phyloP scores from a whole-genome alignment of 2,888 invertebrate genomes.

The Tubulanus polymorphus region DNA sequence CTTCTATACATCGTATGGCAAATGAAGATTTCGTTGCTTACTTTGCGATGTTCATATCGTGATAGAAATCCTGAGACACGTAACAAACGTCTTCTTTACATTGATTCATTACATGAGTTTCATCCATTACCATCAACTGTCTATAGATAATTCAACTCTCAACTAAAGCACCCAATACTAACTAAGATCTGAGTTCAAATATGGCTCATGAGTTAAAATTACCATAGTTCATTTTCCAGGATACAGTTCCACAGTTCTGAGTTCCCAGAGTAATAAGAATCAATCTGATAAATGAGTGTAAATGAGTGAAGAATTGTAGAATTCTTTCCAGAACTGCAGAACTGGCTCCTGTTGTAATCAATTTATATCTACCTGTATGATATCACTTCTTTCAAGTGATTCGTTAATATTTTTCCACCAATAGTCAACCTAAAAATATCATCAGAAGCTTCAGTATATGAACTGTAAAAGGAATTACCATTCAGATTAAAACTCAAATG shows the following conservation, averaged over 20 bases:
- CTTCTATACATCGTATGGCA: background rate
- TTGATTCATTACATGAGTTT: conserved; percentile 97
- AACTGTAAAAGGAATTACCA: background rate
- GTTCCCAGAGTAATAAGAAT: too few relatives aligned
- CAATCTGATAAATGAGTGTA: too few relatives aligned
- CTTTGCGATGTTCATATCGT: conserved; percentile 59
- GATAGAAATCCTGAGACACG: conserved; percentile 78
- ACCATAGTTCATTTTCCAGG: too few relatives aligned
- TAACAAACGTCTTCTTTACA: conserved; percentile 96
- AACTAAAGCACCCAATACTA: too few relatives aligned
- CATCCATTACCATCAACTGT: conserved; percentile 97
- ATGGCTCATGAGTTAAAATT: too few relatives aligned
- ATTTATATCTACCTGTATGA: conserved; percentile 69
- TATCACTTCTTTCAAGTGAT: conserved; percentile 94
- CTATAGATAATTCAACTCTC: conserved; percentile 55
- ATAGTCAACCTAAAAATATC: conserved; percentile 71
- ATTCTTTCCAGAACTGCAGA: too few relatives aligned
- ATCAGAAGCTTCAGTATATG: background rate
- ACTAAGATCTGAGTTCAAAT: too few relatives aligned
- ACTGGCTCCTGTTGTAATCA: too few relatives aligned
- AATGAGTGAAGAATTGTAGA: too few relatives aligned
- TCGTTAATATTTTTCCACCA: conserved; percentile 94
- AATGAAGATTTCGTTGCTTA: conserved; percentile 15
- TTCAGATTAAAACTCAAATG: background rate
- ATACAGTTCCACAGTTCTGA: too few relatives aligned